These are phyloP conservation scores for Caenorhabditis sp. DNA, from an alignment of 2,888 invertebrate genomes.

Conservation along the genomic window DNA sequence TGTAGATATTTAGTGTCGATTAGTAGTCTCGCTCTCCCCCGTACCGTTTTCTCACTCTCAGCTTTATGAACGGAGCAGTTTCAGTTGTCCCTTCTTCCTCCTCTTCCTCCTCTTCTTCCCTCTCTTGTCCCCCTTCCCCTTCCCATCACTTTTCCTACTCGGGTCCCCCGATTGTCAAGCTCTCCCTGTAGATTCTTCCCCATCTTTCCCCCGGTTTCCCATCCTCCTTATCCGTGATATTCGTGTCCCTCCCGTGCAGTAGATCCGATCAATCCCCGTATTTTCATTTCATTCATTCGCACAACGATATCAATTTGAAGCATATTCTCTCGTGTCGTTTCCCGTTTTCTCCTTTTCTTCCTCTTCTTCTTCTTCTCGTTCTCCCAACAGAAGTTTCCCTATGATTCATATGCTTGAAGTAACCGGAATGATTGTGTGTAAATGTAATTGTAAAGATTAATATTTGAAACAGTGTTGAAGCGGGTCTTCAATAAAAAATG, in stretches of 20 bases:
- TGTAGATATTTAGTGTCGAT: conserved; percentile 65
- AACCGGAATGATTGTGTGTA: not conserved
- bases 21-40: conserved; percentile 8
- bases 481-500: conserved; percentile 61
- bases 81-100: conserved; percentile 2
- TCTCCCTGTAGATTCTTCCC: conserved; percentile 12
- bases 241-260: conserved; percentile 21
- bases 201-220: conserved; percentile 8
- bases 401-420: not conserved
- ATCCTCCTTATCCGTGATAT: conserved; percentile 20
- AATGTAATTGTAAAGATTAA: conserved; percentile 8
- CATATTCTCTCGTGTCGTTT: conserved; percentile 32
- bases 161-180: conserved; percentile 22
- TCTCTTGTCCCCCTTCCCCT: conserved; percentile 12
- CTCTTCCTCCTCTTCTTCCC: not conserved
- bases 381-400: not conserved
- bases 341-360: not conserved
- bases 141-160: conserved; percentile 55
- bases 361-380: not conserved
- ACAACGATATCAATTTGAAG: conserved; percentile 46
- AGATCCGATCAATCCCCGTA: not conserved
- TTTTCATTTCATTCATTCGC: conserved; percentile 10
- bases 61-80: conserved; percentile 46
- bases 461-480: conserved; percentile 52
- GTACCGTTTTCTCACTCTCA: conserved; percentile 24